Conservation (phyloP, 2,797 vertebrate species). For the Gymnocypris eckloni region DNA sequence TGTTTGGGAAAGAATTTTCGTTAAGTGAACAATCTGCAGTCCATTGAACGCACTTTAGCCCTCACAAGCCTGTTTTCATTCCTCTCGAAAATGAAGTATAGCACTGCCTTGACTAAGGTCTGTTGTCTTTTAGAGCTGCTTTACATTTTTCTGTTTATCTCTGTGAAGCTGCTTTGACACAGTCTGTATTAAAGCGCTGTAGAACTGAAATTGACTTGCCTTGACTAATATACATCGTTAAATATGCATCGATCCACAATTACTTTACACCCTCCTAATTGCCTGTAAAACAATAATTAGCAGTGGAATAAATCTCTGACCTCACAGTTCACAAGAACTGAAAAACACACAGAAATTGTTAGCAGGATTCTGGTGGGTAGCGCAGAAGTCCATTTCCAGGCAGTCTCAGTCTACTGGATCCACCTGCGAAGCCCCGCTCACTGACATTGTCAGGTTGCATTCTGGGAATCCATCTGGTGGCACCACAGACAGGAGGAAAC, state of each 20-base stretch:
- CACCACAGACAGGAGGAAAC: conserved; percentile 73
- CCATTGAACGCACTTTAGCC: not conserved
- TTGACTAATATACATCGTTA: not conserved
- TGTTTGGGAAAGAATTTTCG: not conserved
- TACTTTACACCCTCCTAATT: conserved; percentile 23
- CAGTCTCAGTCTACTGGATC: conserved; percentile 53
- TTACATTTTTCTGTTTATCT: not conserved
- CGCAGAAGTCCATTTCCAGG: conserved; percentile 31
- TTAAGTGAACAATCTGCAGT: not conserved
- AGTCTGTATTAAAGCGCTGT: not conserved
- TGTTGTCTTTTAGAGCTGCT: not conserved
- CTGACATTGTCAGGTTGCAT: conserved; percentile 66
- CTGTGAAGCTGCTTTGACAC: not conserved
- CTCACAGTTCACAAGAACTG: not conserved
- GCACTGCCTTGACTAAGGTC: not conserved
- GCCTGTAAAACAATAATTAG: conserved; percentile 36
- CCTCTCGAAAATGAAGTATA: not conserved
- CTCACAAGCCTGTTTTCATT: not conserved
- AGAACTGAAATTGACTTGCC: not conserved
- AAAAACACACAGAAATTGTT: not conserved
- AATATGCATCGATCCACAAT: conserved; percentile 21
- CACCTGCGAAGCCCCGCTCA: conserved; percentile 69
- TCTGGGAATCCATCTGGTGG: conserved; percentile 72
- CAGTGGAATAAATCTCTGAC: conserved; percentile 13
- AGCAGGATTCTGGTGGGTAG: not conserved